These are phyloP conservation scores for Microchirus variegatus DNA, from an alignment of 2,797 vertebrate species.

Conservation along the genomic window DNA sequence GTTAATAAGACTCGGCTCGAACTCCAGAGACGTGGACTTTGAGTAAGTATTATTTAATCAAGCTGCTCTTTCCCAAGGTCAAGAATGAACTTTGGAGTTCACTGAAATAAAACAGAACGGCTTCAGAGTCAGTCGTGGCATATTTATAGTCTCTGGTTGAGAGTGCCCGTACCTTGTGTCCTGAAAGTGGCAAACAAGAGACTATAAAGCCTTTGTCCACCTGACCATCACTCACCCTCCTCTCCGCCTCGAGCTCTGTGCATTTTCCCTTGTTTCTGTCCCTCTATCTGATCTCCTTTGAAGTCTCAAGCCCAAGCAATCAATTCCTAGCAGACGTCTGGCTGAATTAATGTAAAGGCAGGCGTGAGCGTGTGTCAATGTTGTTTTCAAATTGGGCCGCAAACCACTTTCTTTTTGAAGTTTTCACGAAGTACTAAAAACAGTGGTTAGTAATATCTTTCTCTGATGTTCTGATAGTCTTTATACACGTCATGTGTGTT, in stretches of 20 bases:
- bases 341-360: conserved; percentile 25
- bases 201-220: conserved; percentile 13
- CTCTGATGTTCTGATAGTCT: no score
- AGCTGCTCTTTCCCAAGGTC: not conserved
- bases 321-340: conserved; percentile 7
- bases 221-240: conserved; percentile 17
- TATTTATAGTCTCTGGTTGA: no score
- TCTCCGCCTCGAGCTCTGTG: no score
- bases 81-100: not conserved
- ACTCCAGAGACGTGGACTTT: not conserved
- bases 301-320: conserved; percentile 54
- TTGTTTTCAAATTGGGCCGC: conserved; percentile 13
- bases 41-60: no score
- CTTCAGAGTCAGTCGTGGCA: no score
- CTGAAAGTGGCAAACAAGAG: not conserved
- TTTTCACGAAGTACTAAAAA: no score
- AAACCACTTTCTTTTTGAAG: not conserved
- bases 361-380: conserved; percentile 3
- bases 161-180: not conserved
- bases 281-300: conserved; percentile 20
- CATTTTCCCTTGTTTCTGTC: conserved; percentile 32
- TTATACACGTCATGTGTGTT: no score
- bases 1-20: not conserved
- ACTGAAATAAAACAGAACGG: not conserved
- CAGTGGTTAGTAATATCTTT: no score